These are phyloP conservation scores for Tragelaphus eurycerus DNA, from an alignment of 2,797 vertebrate genomes.

Conservation along the genomic window DNA sequence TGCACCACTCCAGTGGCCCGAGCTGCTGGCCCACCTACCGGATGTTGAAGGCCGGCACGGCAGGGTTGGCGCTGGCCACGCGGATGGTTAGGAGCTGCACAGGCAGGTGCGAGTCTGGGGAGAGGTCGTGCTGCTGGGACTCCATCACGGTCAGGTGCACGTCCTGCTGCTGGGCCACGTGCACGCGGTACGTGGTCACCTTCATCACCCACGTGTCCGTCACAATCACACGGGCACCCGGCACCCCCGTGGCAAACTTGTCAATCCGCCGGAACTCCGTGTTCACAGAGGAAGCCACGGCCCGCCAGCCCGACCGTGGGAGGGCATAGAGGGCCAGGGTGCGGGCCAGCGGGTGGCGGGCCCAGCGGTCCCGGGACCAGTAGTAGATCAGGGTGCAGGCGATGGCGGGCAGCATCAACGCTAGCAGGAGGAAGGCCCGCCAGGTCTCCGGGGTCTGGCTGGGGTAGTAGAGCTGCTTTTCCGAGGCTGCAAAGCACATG, in stretches of 20 bases:
- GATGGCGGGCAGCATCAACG: slow-evolving; percentile 83
- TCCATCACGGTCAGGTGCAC: slow-evolving; percentile 90
- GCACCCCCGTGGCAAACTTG: slow-evolving; percentile 92
- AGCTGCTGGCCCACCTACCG: slow-evolving; percentile 81
- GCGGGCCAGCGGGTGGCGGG: slow-evolving; percentile 88
- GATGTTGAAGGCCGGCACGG: slow-evolving; percentile 88
- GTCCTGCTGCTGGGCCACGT: slow-evolving; percentile 91
- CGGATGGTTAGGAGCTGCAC: slow-evolving; percentile 93
- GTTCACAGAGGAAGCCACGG: slow-evolving; percentile 91
- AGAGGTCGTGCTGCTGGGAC: slow-evolving; percentile 91
- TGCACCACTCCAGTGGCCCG: fast-evolving
- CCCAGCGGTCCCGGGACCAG: slow-evolving; percentile 90
- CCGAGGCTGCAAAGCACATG: slow-evolving; percentile 93
- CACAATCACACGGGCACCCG: slow-evolving; percentile 90
- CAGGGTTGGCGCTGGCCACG: slow-evolving; percentile 89
- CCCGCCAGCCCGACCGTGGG: slow-evolving; percentile 85
- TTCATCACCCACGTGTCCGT: slow-evolving; percentile 97
- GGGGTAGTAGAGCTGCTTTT: slow-evolving; percentile 87
- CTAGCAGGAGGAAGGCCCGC: slow-evolving; percentile 85
- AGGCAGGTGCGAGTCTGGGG: slow-evolving; percentile 88
- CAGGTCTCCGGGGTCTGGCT: slow-evolving; percentile 85
- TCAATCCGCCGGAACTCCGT: slow-evolving; percentile 94
- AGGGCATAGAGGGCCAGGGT: slow-evolving; percentile 84
- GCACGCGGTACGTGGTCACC: slow-evolving; percentile 91
- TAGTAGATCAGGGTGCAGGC: slow-evolving; percentile 85